Base-by-base conservation (phyloP, 2,113 vertebrate genomes). In the Clupea harengus region DNA sequence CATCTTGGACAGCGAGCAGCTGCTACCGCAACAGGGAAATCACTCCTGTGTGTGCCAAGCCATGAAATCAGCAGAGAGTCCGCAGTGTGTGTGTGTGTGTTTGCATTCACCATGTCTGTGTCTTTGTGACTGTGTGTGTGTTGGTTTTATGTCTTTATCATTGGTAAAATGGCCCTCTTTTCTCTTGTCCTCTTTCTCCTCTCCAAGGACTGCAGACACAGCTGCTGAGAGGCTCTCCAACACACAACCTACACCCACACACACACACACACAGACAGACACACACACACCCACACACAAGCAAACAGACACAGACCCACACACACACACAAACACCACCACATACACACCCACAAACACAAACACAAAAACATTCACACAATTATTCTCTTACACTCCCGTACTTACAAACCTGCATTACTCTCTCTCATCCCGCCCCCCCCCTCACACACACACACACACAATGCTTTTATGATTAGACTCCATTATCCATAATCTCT, bases 41-140 rank as follows among this genome's bases (percentile, higher is more conserved):
- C 91, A 89, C 89, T 86, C 89, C 88, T 91, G 91, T 86, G 89
- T 54, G 88, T 89, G 54, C 89, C 92, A 90, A 89, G 88, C 88
- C 85, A 44, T 91, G 90, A 94, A 94, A 92, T 93, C 92, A 91
- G 88, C 88, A 90, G 88, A 90, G 82, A 81, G 89, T 67, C 25
- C 28, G 64, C 64, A 64, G 57, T 52, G 57, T 82, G 39, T 80
- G 78, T 45, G 49, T 82, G 20, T 82, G 20, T 75, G 60, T 46
- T 72, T 86, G 20, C 80, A 4, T 64, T 6, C 10, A 22, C 60
- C 54, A 7, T 32, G n/a, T 72, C 25, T 64, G 18, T 64, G 7
- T 64, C 0, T 64, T 1, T 64, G 82, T 54, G 11, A 49, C 18
- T 80, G 39, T 80, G 15, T 85, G 10, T 81, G 39, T 82, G 22